Percentiles rank a stretch among this genome's conserved stretches.
These are phyloP conservation scores for Drosophila orena DNA, from an alignment of 1,140 invertebrate genomes.

Conservation along the genomic window DNA sequence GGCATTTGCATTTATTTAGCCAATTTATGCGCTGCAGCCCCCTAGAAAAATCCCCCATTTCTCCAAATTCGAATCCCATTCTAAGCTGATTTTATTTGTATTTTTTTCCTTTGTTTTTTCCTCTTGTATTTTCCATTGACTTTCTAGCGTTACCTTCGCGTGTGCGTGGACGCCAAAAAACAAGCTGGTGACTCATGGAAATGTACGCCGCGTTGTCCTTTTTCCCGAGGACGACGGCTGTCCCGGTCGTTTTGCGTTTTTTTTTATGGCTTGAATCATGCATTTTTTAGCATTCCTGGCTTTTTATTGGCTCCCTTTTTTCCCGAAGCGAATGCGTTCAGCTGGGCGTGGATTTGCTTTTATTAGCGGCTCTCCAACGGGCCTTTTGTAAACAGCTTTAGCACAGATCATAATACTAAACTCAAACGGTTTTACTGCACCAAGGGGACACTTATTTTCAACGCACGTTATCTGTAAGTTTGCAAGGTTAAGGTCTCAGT, in stretches of 20 bases:
- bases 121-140: constrained; percentile 7
- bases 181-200: constrained; percentile 57
- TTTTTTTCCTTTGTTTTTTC: constrained; percentile 20
- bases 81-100: constrained; percentile 35
- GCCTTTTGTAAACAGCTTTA: constrained; percentile 72
- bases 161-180: constrained; percentile 28
- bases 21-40: constrained; percentile 52
- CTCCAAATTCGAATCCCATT: constrained; percentile 10
- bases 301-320: constrained; percentile 65
- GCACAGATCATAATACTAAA: constrained; percentile 59
- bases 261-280: constrained; percentile 74
- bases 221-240: constrained; percentile 34
- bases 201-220: constrained; percentile 22
- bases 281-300: constrained; percentile 74
- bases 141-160: constrained; percentile 54
- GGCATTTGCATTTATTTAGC: constrained; percentile 74
- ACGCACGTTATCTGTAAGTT: constrained; percentile 5
- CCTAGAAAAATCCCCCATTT: constrained; percentile 45
- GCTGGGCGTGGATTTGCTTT: constrained; percentile 42
- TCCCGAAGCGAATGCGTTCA: constrained; percentile 20
- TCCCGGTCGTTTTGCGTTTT: constrained; percentile 26
- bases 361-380: constrained; percentile 46
- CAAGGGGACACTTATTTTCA: constrained; percentile 21
- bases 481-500: constrained; percentile 4
- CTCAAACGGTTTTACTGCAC: constrained; percentile 69